Conservation (phyloP, 2,797 vertebrate genomes). For the Clamator glandarius region DNA sequence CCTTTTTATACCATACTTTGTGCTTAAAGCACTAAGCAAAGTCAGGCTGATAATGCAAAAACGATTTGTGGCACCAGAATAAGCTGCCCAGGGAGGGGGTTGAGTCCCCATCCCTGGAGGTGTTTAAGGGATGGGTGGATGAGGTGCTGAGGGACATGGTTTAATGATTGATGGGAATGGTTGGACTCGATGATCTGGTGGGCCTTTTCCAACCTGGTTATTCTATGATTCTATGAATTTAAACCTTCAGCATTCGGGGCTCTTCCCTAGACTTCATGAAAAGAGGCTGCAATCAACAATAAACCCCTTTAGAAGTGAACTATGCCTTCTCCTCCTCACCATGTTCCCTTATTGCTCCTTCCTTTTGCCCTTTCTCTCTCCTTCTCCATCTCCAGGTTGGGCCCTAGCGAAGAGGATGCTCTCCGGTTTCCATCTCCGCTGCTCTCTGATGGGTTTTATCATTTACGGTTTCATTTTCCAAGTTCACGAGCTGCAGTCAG, state of each 20-base stretch:
- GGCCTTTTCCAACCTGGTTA: no score
- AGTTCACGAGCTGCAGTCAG: neutral
- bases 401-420: neutral
- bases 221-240: no score
- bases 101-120: no score
- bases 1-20: neutral
- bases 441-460: neutral
- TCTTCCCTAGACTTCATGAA: neutral
- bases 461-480: neutral
- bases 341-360: neutral
- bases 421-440: neutral
- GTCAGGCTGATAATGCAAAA: neutral
- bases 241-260: neutral
- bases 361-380: neutral
- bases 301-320: neutral
- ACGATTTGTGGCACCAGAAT: no score
- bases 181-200: no score
- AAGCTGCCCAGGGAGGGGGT: no score
- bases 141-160: no score
- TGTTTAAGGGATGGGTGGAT: no score
- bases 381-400: neutral
- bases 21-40: neutral
- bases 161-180: no score
- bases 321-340: neutral
- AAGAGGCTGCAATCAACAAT: neutral